Percentiles rank a stretch among this genome's conserved stretches.
These are phyloP conservation scores for Lasioglossum figueresi DNA, from an alignment of 2,888 invertebrate species.

Conservation along the genomic window DNA sequence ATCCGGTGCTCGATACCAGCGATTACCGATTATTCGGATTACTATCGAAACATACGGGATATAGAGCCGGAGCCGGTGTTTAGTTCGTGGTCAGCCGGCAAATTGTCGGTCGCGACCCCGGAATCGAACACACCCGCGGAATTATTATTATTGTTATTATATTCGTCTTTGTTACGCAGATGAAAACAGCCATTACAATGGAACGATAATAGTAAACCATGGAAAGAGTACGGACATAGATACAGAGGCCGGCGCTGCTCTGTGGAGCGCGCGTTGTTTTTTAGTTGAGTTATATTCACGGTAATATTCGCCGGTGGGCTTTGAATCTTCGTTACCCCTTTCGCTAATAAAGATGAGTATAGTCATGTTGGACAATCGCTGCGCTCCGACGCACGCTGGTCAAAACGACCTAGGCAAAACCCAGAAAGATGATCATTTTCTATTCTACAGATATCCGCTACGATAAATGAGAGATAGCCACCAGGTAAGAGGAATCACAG, in stretches of 20 bases:
- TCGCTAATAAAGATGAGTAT: constrained; percentile 4
- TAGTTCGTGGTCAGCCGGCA: background rate
- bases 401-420: too few species aligned
- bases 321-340: background rate
- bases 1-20: constrained; percentile 57
- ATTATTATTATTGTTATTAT: constrained; percentile 9
- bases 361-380: background rate
- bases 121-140: background rate
- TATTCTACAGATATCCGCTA: too few species aligned
- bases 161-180: constrained; percentile 5
- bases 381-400: background rate
- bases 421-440: too few species aligned
- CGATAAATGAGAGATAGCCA: too few species aligned
- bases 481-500: too few species aligned
- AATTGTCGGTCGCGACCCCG: background rate
- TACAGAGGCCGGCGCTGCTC: background rate
- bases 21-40: constrained; percentile 68
- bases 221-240: background rate
- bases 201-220: background rate
- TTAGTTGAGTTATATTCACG: background rate
- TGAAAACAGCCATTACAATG: background rate
- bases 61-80: background rate
- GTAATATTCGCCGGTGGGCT: background rate
- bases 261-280: background rate
- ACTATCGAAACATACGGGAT: constrained; percentile 43